Percentiles rank a stretch among this genome's conserved stretches.
Evolutionary conservation across 1,140 invertebrate species (phyloP).

Genomic region (Acromyrmex echinatior): DNA sequence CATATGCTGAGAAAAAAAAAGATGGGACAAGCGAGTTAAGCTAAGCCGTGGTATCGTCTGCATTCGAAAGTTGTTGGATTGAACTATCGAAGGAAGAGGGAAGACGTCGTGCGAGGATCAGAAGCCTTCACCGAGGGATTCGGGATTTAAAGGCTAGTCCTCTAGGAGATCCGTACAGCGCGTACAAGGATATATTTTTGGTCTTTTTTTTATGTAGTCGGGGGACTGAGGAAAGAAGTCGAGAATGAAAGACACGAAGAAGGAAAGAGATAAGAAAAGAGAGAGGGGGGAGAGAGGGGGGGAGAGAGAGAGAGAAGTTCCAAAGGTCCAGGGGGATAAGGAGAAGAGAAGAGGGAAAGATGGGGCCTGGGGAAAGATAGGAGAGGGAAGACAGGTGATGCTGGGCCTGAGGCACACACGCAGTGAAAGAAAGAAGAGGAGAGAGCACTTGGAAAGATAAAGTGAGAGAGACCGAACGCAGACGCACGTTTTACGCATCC

Average conservation of each 20-base stretch:
- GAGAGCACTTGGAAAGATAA: neutral
- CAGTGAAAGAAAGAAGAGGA: neutral
- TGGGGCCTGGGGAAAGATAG: constrained; percentile 55
- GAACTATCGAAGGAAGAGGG: constrained; percentile 20
- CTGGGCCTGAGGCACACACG: constrained; percentile 80
- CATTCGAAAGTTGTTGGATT: neutral
- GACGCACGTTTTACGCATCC: constrained; percentile 79
- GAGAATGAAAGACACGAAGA: constrained; percentile 46
- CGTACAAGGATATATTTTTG: constrained; percentile 58
- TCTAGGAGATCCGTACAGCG: constrained; percentile 53
- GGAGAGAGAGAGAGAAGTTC: constrained; percentile 21
- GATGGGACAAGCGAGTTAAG: neutral
- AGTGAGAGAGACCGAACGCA: constrained; percentile 52
- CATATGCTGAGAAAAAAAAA: neutral
- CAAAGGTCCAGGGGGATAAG: constrained; percentile 4
- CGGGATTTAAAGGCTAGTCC: constrained; percentile 63
- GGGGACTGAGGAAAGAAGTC: constrained; percentile 50
- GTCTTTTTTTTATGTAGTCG: constrained; percentile 21
- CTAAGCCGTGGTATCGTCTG: neutral
- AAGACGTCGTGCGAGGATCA: constrained; percentile 17
- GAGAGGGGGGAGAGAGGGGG: neutral
- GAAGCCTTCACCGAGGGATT: constrained; percentile 25
- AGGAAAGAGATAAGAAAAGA: neutral
- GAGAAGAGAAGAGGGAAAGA: constrained; percentile 11
- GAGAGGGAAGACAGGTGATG: constrained; percentile 85